Evolutionary conservation across 1,140 invertebrate species (phyloP).

Genomic region (Orius insidiosus): DNA sequence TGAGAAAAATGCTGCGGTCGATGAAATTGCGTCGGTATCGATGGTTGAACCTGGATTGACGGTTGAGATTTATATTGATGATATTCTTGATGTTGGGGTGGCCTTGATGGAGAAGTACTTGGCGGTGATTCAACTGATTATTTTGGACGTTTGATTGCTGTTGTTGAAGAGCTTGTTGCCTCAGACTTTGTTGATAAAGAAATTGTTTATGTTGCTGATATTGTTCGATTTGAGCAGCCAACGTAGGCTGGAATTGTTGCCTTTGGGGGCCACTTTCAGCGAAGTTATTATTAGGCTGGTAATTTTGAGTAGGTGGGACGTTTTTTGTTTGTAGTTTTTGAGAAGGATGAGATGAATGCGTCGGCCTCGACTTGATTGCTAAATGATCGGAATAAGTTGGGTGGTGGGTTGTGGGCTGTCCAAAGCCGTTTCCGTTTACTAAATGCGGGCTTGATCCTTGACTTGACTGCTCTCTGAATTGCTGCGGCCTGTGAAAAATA

Average conservation of each 20-base stretch:
- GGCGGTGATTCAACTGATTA: slow-evolving; percentile 4
- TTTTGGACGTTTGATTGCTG: slow-evolving; percentile 17
- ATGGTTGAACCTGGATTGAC: slow-evolving; percentile 13
- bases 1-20: slow-evolving; percentile 13
- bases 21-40: slow-evolving; percentile 11
- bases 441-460: too few species aligned
- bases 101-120: slow-evolving; percentile 15
- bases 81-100: slow-evolving; percentile 12
- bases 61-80: slow-evolving; percentile 15
- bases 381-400: not conserved
- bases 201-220: slow-evolving; percentile 28
- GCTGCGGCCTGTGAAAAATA: slow-evolving; percentile 19
- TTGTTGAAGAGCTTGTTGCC: slow-evolving; percentile 21
- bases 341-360: slow-evolving; percentile 27
- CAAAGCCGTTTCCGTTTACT: not conserved
- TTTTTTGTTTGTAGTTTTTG: slow-evolving; percentile 27
- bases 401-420: not conserved
- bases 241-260: slow-evolving; percentile 25
- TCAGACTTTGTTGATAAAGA: slow-evolving; percentile 24
- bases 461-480: too few species aligned
- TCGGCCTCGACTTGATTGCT: too few species aligned
- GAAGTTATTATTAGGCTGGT: slow-evolving; percentile 20
- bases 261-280: slow-evolving; percentile 26
- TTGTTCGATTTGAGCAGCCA: slow-evolving; percentile 24
- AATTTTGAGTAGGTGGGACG: not conserved